These are phyloP conservation scores for Aphelinus certus DNA, from an alignment of 1,140 invertebrate species.

Conservation along the genomic window DNA sequence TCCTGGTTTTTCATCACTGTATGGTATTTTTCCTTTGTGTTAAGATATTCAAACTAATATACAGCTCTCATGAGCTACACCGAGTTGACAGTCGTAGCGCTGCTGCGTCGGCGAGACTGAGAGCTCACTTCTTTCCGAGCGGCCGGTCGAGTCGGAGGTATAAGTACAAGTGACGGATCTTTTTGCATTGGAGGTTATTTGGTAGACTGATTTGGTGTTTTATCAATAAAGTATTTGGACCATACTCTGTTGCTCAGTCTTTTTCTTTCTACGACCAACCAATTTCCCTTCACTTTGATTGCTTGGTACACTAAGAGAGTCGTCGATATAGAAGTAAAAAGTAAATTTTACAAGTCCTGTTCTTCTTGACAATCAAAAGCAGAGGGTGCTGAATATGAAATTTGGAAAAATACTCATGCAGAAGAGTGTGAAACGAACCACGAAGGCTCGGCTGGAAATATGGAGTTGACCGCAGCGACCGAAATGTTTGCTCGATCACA, in stretches of 20 bases:
- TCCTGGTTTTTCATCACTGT: conserved; percentile 39
- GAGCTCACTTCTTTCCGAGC: no score
- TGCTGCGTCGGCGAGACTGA: no score
- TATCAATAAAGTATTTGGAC: no score
- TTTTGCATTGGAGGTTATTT: no score
- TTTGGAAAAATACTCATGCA: conserved; percentile 33
- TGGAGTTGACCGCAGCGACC: conserved; percentile 40
- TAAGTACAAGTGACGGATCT: no score
- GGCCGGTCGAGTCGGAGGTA: no score
- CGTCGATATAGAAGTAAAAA: conserved; percentile 35
- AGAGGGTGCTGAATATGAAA: conserved; percentile 23
- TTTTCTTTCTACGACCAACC: no score
- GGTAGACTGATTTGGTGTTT: no score
- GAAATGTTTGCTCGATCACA: conserved; percentile 42
- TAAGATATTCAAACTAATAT: no score
- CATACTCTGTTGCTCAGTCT: no score
- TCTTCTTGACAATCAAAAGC: conserved; percentile 7
- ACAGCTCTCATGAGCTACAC: no score
- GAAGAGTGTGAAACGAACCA: conserved; percentile 40
- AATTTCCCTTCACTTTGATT: neutral
- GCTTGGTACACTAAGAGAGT: conserved; percentile 36
- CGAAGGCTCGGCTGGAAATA: conserved; percentile 41
- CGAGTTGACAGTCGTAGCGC: no score
- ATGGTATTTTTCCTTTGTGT: conserved; percentile 34
- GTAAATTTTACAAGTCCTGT: conserved; percentile 30